Evolutionary conservation across 2,888 invertebrate genomes (phyloP).

Genomic region (Orthosia gracilis): DNA sequence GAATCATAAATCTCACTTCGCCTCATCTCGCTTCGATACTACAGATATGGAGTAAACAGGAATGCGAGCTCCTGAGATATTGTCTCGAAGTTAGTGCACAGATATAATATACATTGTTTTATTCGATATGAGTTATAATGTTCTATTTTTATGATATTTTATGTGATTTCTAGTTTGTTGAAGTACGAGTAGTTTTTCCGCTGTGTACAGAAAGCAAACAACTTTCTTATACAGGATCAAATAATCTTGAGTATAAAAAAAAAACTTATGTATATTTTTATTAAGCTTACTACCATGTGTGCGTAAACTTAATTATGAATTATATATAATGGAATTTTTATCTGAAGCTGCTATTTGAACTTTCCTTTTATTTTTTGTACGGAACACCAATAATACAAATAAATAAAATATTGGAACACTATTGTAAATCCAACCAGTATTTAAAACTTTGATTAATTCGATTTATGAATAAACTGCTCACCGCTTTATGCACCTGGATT

Average conservation of each 20-base stretch:
- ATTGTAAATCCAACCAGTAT: constrained; percentile 33
- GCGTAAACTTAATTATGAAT: no score
- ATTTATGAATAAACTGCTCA: constrained; percentile 43
- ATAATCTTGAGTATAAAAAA: no score
- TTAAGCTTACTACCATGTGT: no score
- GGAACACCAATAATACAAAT: constrained; percentile 31
- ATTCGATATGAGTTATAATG: constrained; percentile 49
- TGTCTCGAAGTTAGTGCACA: constrained; percentile 64
- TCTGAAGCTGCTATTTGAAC: not conserved
- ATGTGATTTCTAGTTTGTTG: constrained; percentile 4
- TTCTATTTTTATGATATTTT: constrained; percentile 49
- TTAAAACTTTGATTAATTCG: constrained; percentile 55
- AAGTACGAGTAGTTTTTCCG: not conserved
- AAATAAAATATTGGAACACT: constrained; percentile 23
- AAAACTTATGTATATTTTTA: no score
- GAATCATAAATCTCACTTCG: constrained; percentile 90
- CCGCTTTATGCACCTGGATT: constrained; percentile 1
- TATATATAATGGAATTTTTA: no score
- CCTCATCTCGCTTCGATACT: constrained; percentile 88
- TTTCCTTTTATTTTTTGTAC: not conserved
- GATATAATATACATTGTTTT: constrained; percentile 64
- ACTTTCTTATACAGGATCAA: not conserved
- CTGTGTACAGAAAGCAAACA: not conserved
- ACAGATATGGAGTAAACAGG: constrained; percentile 86
- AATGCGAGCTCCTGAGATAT: constrained; percentile 71